Conservation (phyloP, 92 coral and sea anemone species). For the Galaxea fascicularis region DNA sequence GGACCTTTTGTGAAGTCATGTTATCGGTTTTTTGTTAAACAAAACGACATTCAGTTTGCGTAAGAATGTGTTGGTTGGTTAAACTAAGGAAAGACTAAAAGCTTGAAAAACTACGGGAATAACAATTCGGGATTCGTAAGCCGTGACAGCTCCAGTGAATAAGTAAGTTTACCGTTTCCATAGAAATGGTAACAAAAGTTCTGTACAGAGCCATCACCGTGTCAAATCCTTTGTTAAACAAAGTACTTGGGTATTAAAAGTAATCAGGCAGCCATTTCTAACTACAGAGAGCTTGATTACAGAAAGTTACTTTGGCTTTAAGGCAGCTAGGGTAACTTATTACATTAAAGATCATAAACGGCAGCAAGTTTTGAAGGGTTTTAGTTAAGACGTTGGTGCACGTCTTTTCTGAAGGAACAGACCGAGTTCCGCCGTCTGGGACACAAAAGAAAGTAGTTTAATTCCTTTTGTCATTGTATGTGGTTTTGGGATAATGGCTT, state of each 20-base stretch:
- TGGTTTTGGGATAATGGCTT: conserved; percentile 23
- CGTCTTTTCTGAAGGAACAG: neutral
- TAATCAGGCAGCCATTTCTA: neutral
- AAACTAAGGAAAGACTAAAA: neutral
- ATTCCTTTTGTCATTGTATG: neutral
- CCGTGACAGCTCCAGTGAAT: neutral
- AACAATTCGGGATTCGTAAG: too few relatives aligned
- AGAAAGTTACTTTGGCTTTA: neutral
- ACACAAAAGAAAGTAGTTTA: conserved; percentile 14
- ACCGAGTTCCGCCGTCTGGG: conserved; percentile 13
- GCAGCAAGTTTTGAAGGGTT: neutral
- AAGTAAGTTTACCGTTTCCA: conserved; percentile 10
- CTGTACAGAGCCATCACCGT: neutral
- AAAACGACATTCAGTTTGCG: too few relatives aligned
- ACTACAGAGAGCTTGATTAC: neutral
- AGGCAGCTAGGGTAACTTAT: too few relatives aligned
- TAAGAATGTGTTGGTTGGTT: neutral
- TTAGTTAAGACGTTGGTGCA: neutral
- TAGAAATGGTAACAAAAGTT: conserved; percentile 13
- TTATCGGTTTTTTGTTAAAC: too few relatives aligned
- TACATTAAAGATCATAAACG: neutral
- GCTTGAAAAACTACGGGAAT: too few relatives aligned
- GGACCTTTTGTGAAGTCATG: too few relatives aligned
- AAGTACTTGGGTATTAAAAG: neutral
- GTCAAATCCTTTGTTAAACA: conserved; percentile 30